These are phyloP conservation scores for Pedionomus torquatus DNA, from an alignment of 2,113 vertebrate genomes.

Conservation along the genomic window DNA sequence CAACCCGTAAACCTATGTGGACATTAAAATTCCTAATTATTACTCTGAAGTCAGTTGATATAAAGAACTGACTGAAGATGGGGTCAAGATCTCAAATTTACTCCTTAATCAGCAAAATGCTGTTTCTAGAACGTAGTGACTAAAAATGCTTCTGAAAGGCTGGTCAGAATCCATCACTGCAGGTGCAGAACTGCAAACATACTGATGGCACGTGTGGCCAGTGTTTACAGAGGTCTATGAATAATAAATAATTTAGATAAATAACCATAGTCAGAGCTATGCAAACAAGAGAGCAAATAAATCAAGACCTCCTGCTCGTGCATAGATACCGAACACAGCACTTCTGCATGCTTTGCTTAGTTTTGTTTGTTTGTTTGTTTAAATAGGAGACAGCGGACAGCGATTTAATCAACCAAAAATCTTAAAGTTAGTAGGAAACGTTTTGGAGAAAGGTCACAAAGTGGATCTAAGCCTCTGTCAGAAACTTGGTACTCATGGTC, in stretches of 20 bases:
- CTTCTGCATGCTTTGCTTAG: neutral
- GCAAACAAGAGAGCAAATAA: slow-evolving; percentile 7
- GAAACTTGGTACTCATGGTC: neutral
- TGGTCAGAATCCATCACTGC: neutral
- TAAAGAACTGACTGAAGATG: neutral
- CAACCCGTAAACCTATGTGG: neutral
- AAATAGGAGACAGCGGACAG: neutral
- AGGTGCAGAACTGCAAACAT: neutral
- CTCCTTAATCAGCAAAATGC: neutral
- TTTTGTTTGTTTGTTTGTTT: neutral
- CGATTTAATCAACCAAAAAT: neutral
- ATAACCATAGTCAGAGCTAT: neutral
- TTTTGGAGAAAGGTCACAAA: neutral
- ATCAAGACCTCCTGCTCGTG: neutral
- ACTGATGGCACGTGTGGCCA: neutral
- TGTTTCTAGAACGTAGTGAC: neutral
- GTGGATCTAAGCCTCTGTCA: neutral
- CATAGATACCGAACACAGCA: neutral
- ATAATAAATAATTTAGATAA: slow-evolving; percentile 22
- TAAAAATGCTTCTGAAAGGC: neutral
- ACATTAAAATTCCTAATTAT: neutral
- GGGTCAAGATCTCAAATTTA: neutral
- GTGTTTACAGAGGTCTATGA: neutral
- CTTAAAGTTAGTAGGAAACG: neutral
- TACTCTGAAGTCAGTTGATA: neutral